Conservation (phyloP, 2,888 invertebrate genomes). For the Nemotelus pantherinus region DNA sequence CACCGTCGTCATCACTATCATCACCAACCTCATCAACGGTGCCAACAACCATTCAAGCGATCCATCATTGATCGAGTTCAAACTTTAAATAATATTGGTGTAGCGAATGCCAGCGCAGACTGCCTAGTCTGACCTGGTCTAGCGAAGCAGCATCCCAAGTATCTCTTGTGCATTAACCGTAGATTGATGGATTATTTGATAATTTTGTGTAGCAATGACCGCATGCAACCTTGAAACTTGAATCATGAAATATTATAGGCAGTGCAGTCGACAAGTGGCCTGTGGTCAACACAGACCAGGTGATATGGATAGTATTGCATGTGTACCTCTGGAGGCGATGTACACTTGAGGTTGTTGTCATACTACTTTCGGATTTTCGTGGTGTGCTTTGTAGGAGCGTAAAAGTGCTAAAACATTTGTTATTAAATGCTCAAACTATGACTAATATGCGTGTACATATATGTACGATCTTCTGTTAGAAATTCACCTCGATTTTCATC, state of each 20-base stretch:
- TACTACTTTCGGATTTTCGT: slow-evolving; percentile 2
- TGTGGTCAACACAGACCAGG: not conserved
- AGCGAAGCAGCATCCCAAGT: too few relatives aligned
- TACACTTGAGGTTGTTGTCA: slow-evolving; percentile 13
- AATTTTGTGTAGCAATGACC: slow-evolving; percentile 20
- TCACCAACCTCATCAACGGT: too few relatives aligned
- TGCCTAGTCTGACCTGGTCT: too few relatives aligned
- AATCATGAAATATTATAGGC: not conserved
- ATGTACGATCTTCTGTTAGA: too few relatives aligned
- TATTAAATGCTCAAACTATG: too few relatives aligned
- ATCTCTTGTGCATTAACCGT: not conserved
- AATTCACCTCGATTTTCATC: too few relatives aligned
- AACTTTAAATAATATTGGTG: not conserved
- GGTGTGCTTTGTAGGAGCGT: too few relatives aligned
- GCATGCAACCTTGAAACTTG: slow-evolving; percentile 27
- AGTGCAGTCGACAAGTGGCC: too few relatives aligned
- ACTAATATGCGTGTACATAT: too few relatives aligned
- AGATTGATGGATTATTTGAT: slow-evolving; percentile 18
- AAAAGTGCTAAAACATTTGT: too few relatives aligned
- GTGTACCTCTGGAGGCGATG: not conserved
- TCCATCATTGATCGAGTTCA: not conserved
- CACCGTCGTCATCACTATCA: too few relatives aligned
- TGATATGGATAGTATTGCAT: not conserved
- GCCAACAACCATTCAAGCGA: not conserved
- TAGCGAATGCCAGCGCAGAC: not conserved